Conservation (phyloP, 2,113 vertebrate species). For the Strix uralensis region DNA sequence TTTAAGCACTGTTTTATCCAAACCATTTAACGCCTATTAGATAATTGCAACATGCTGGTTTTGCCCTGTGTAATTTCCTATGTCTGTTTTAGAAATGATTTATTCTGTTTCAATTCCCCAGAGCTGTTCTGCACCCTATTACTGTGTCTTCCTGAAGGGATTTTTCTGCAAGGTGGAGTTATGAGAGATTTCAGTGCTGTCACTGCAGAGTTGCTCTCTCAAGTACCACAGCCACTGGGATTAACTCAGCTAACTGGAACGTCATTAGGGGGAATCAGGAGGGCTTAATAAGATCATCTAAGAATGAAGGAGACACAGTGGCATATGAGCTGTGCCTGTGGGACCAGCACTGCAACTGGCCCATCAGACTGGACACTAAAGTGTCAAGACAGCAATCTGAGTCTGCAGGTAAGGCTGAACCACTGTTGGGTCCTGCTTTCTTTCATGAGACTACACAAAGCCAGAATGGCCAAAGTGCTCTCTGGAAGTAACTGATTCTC, state of each 20-base stretch:
- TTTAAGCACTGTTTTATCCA: background rate
- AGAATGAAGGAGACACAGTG: slow-evolving; percentile 75
- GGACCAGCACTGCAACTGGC: slow-evolving; percentile 72
- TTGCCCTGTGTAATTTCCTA: background rate
- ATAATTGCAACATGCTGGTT: background rate
- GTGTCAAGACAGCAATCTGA: slow-evolving; percentile 73
- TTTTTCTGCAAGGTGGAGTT: background rate
- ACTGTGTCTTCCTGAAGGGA: background rate
- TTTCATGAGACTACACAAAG: slow-evolving; percentile 73
- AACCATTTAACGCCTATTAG: background rate
- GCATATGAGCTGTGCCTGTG: slow-evolving; percentile 75
- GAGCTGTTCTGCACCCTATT: background rate
- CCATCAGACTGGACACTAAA: slow-evolving; percentile 75
- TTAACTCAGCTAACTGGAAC: background rate
- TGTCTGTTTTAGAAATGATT: background rate
- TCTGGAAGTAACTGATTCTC: slow-evolving; percentile 75
- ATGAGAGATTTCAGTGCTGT: background rate
- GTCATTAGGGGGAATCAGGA: background rate
- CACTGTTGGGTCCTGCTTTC: slow-evolving; percentile 83
- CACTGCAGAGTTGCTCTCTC: background rate
- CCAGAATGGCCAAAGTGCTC: slow-evolving; percentile 67
- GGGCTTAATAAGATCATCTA: slow-evolving; percentile 78
- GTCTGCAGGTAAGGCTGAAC: slow-evolving; percentile 83
- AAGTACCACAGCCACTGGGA: background rate
- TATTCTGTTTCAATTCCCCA: background rate